Evolutionary conservation across 2,797 vertebrate genomes (phyloP), one percentile per base, ranked within the genome.

Genomic region (Oreortyx pictus): DNA sequence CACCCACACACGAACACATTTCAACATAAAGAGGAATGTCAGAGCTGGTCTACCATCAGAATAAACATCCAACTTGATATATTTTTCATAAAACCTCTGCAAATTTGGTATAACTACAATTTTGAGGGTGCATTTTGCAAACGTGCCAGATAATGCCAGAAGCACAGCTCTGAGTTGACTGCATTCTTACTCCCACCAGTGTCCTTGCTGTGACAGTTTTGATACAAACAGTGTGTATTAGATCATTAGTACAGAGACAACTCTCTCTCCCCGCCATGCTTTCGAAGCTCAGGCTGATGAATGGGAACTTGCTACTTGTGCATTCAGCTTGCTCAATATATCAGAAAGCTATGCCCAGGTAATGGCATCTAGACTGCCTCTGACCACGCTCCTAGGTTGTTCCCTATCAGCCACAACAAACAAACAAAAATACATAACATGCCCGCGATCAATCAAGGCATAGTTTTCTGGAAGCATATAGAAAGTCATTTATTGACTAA

Each of bases 181-280:
- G 66, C 37, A 19, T 73, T 68, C 76, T 68, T 74, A 81, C 81
- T 94, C 68, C 79, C 84, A 62, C 70, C 92, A 90, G 77, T 52
- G 94, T 91, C 95, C 92, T 96, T 89, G 89, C 76, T 88, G 65
- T 87, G 88, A 96, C 81, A 94, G 95, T 52, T 94, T 19, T 59
- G 90, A 91, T 62, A 82, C 81, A 94, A 86, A 96, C 77, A 67
- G 78, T 79, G 59, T 50, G 68, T 56, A 89, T 91, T 90, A 95
- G 87, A 89, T 94, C 91, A 92, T 91, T 84, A 93, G 82, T 8
- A 18, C 47, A 75, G 82, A 86, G 90, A 75, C 37, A 89, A 77
- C 64, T 72, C 70, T 83, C 90, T 70, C 88, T 75, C 52, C 80
- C 77, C 59, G 79, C 43, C 64, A 80, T 12, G 35, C 72, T 89